A percentile compares a stretch with the other conserved stretches of the same genome.
Evolutionary conservation across 2,113 vertebrate genomes (phyloP).

Genomic region (Lampris megalopsis): DNA sequence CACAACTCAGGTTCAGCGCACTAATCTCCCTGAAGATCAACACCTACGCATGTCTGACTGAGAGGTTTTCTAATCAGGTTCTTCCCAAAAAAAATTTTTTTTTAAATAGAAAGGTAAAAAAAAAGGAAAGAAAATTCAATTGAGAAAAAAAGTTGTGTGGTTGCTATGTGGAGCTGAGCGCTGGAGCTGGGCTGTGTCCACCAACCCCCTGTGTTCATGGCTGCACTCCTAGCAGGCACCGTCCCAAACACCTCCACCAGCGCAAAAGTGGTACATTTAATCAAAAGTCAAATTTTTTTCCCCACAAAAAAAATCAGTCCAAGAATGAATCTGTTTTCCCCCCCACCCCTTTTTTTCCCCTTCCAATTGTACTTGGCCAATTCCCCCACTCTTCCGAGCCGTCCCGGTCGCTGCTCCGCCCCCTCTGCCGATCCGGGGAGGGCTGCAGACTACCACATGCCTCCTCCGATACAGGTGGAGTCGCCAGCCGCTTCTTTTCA

Average conservation of each 20-base stretch:
- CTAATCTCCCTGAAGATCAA: not conserved
- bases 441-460: too few relatives aligned
- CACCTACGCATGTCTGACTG: not conserved
- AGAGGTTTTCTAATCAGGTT: not conserved
- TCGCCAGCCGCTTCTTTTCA: too few relatives aligned
- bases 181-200: not conserved
- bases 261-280: not conserved
- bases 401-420: too few relatives aligned
- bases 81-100: not conserved
- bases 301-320: too few relatives aligned
- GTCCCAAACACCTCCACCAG: constrained; percentile 1
- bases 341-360: too few relatives aligned
- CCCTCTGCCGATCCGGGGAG: too few relatives aligned
- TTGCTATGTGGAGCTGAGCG: not conserved
- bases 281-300: not conserved
- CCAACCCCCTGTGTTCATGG: not conserved
- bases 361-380: too few relatives aligned
- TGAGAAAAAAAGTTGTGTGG: not conserved
- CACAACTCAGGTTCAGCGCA: constrained; percentile 9
- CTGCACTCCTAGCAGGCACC: not conserved
- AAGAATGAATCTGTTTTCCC: too few relatives aligned
- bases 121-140: not conserved
- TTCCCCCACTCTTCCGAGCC: too few relatives aligned
- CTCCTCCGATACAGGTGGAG: too few relatives aligned
- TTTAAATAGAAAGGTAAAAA: not conserved